Evolutionary conservation across 2,113 vertebrate genomes (phyloP).

Genomic region (Poecilia latipinna): DNA sequence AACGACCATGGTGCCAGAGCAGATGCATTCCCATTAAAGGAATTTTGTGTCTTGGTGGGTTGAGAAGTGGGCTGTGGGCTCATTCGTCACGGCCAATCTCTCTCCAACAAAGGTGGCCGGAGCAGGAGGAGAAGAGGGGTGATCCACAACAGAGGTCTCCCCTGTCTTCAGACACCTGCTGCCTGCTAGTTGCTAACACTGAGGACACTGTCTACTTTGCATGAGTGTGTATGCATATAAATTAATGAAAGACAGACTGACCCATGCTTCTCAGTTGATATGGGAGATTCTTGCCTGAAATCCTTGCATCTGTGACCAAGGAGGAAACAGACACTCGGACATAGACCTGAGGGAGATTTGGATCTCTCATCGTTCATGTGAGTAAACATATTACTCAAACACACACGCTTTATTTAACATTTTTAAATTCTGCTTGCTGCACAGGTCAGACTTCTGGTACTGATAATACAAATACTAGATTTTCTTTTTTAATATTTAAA

Average conservation of each 20-base stretch:
- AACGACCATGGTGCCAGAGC: slow-evolving; percentile 49
- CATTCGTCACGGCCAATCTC: slow-evolving; percentile 57
- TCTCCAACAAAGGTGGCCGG: slow-evolving; percentile 66
- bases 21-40: slow-evolving; percentile 63
- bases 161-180: slow-evolving; percentile 79
- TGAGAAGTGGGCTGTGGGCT: slow-evolving; percentile 48
- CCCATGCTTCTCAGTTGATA: slow-evolving; percentile 38
- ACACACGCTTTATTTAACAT: neutral
- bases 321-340: slow-evolving; percentile 32
- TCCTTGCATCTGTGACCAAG: slow-evolving; percentile 45
- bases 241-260: slow-evolving; percentile 39
- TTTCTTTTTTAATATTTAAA: neutral
- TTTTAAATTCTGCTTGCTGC: neutral
- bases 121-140: slow-evolving; percentile 50
- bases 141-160: slow-evolving; percentile 65
- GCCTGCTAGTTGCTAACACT: slow-evolving; percentile 61
- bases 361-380: slow-evolving; percentile 59
- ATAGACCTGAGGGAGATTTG: slow-evolving; percentile 17
- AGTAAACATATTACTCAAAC: slow-evolving; percentile 47
- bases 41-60: slow-evolving; percentile 57
- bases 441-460: neutral
- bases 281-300: slow-evolving; percentile 20
- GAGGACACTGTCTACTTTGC: slow-evolving; percentile 63
- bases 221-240: slow-evolving; percentile 43
- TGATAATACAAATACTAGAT: neutral